phyloP scores from a whole-genome alignment of 2,113 vertebrate species.

The Equus quagga region DNA sequence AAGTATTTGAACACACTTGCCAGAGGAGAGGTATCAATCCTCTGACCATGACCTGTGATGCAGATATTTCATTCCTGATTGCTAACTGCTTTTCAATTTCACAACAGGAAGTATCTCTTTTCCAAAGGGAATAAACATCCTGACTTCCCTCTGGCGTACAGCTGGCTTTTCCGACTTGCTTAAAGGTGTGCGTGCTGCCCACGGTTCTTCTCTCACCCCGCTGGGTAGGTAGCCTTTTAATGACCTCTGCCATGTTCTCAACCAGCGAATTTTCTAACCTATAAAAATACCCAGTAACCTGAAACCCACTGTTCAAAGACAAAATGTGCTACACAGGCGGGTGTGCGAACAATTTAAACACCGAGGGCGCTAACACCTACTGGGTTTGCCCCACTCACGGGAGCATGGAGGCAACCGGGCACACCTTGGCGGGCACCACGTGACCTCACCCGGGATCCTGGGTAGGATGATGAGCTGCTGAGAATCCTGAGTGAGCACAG shows the following conservation, averaged over 20 bases:
- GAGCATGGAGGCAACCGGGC: background rate
- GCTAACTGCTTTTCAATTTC: background rate
- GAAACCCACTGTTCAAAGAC: background rate
- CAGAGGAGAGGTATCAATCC: background rate
- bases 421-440: background rate
- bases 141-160: background rate
- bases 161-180: background rate
- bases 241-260: too few relatives aligned
- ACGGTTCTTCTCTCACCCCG: too few relatives aligned
- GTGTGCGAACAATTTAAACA: too few relatives aligned
- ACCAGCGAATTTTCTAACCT: background rate
- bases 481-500: background rate
- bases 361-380: fast-evolving
- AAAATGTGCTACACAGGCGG: fast-evolving
- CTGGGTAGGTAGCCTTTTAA: background rate
- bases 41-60: background rate
- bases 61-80: background rate
- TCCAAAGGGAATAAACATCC: background rate
- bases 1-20: background rate
- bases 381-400: background rate
- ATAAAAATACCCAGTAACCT: background rate
- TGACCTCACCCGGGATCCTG: fast-evolving
- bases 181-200: fast-evolving
- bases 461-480: background rate
- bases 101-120: fast-evolving